A percentile compares a stretch with the other conserved stretches of the same genome.
These are phyloP conservation scores for Hermodice carunculata DNA, from an alignment of 2,888 invertebrate genomes.

Conservation along the genomic window DNA sequence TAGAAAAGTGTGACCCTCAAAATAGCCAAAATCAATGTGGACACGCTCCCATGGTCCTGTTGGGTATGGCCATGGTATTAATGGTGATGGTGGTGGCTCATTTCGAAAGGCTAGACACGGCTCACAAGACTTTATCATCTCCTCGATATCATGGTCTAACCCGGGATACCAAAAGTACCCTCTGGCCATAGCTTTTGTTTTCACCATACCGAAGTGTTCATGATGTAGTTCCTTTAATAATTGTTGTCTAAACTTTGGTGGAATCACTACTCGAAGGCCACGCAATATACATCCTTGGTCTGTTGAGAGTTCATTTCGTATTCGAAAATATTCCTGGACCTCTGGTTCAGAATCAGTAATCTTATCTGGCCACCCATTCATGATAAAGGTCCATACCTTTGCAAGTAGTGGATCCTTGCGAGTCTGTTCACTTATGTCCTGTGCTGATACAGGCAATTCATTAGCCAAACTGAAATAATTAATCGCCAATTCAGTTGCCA, in stretches of 20 bases:
- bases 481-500: not conserved
- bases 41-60: slow-evolving; percentile 7
- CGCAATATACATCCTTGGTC: not conserved
- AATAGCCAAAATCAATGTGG: slow-evolving; percentile 5
- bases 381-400: not conserved
- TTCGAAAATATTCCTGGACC: not conserved
- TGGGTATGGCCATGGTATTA: slow-evolving; percentile 3
- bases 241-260: not conserved
- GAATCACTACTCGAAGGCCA: not conserved
- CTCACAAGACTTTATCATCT: not conserved
- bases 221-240: not conserved
- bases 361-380: not conserved
- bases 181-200: not conserved
- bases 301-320: not conserved
- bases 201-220: not conserved
- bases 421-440: not conserved
- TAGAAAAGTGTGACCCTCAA: not conserved
- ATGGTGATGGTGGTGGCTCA: not conserved
- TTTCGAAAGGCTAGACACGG: not conserved
- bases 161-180: not conserved
- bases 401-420: not conserved
- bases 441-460: not conserved
- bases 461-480: not conserved
- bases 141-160: slow-evolving; percentile 7
- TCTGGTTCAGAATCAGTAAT: not conserved